These are phyloP conservation scores for Microplitis demolitor DNA, from an alignment of 1,140 invertebrate species.

Conservation along the genomic window DNA sequence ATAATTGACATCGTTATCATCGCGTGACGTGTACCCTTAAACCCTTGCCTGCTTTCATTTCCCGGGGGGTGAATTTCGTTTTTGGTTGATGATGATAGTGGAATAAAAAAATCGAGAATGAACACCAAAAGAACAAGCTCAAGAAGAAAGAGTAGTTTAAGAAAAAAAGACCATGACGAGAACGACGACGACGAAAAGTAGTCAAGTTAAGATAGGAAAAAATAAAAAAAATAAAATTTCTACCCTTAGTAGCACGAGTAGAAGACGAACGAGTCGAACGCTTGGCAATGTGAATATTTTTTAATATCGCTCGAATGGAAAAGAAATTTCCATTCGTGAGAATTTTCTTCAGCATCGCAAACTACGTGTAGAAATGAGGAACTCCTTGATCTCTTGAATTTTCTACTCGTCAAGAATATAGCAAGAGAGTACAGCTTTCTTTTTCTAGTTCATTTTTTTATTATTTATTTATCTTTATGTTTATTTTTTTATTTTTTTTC, in stretches of 20 bases:
- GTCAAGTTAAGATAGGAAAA: not conserved
- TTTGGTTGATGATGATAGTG: not conserved
- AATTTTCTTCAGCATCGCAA: not conserved
- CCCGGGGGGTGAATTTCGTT: constrained; percentile 12
- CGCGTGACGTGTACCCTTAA: constrained; percentile 28
- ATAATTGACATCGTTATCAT: constrained; percentile 39
- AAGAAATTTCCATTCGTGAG: constrained; percentile 10
- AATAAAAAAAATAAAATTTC: not conserved
- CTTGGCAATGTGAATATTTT: constrained; percentile 25
- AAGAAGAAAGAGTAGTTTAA: not conserved
- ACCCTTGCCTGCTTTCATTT: constrained; percentile 23
- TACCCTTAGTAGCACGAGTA: not conserved
- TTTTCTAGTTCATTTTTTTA: not conserved
- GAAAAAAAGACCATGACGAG: not conserved
- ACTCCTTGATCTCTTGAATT: constrained; percentile 9
- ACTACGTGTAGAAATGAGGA: constrained; percentile 25
- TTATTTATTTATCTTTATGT: not conserved
- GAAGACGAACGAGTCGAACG: constrained; percentile 16
- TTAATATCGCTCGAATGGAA: constrained; percentile 19
- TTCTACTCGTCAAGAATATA: constrained; percentile 12
- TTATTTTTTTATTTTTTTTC: not conserved
- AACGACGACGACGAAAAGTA: too few species aligned
- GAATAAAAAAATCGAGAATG: not conserved
- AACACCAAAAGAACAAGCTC: not conserved
- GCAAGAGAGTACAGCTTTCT: not conserved